phyloP scores from a whole-genome alignment of 1,140 invertebrate species.

The Limonius californicus region DNA sequence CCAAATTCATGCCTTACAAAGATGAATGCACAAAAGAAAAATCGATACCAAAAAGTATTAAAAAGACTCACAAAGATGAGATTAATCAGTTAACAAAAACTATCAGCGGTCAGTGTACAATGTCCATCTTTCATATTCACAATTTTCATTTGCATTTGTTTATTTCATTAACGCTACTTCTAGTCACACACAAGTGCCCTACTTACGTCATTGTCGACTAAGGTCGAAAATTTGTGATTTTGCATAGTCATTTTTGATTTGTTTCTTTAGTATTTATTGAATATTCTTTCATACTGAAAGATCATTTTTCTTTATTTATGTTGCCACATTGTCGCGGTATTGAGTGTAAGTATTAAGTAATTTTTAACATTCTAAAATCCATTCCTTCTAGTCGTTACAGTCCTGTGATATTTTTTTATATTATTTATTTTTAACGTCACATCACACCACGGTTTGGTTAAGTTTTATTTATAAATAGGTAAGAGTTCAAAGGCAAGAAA shows the following conservation, averaged over 20 bases:
- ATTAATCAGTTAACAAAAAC: conserved; percentile 40
- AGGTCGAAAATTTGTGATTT: not conserved
- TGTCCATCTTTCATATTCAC: conserved; percentile 54
- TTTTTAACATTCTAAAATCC: conserved; percentile 10
- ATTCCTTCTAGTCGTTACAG: conserved; percentile 20
- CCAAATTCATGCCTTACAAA: conserved; percentile 43
- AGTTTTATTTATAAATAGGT: conserved; percentile 37
- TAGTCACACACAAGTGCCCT: conserved; percentile 59
- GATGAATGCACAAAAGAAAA: conserved; percentile 34
- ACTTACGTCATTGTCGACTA: conserved; percentile 46
- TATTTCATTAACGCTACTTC: conserved; percentile 58
- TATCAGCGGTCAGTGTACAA: conserved; percentile 37
- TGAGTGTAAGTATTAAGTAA: conserved; percentile 6
- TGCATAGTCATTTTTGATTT: not conserved
- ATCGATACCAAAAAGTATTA: conserved; percentile 25
- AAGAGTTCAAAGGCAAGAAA: not conserved
- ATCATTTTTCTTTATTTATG: conserved; percentile 10
- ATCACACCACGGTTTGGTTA: conserved; percentile 45
- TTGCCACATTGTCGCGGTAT: conserved; percentile 11
- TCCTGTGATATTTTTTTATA: conserved; percentile 28
- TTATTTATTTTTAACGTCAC: conserved; percentile 37
- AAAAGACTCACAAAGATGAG: conserved; percentile 41
- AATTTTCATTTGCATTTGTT: conserved; percentile 58
- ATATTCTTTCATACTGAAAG: conserved; percentile 13
- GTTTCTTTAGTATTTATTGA: not conserved